Evolutionary conservation across 1,140 invertebrate genomes (phyloP).

Genomic region (Cherax quadricarinatus): DNA sequence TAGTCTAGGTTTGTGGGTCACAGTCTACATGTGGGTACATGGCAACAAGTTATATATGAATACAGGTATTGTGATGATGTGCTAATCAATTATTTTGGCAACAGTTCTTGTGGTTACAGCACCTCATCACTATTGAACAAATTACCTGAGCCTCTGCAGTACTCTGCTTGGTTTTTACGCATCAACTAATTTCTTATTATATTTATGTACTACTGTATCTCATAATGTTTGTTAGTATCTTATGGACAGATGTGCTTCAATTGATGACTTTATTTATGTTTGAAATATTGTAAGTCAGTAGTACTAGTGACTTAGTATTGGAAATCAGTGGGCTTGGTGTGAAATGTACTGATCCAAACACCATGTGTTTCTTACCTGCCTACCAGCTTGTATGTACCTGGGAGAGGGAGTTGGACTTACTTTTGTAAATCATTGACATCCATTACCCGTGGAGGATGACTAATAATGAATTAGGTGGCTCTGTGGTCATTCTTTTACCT

Average conservation of each 20-base stretch:
- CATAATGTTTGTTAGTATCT: background rate
- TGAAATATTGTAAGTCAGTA: background rate
- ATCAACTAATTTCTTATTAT: too few species aligned
- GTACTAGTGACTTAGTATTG: background rate
- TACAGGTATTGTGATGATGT: background rate
- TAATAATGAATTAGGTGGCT: constrained; percentile 45
- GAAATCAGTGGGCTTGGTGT: background rate
- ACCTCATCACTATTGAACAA: background rate
- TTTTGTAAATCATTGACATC: background rate
- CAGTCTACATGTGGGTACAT: too few species aligned
- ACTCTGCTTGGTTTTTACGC: too few species aligned
- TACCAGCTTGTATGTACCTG: background rate
- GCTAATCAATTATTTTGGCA: background rate
- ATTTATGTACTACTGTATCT: background rate
- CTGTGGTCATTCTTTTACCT: constrained; percentile 56
- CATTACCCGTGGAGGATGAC: constrained; percentile 37
- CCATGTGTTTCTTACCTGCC: constrained; percentile 3
- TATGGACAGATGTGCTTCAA: background rate
- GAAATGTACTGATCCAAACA: constrained; percentile 4
- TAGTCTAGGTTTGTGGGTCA: background rate
- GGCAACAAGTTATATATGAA: background rate
- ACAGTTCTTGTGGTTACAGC: background rate
- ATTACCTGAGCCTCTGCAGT: background rate
- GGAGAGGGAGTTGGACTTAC: background rate
- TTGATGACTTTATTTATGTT: background rate